Conservation (phyloP, 2,888 invertebrate genomes). For the Crepidodera aurea region DNA sequence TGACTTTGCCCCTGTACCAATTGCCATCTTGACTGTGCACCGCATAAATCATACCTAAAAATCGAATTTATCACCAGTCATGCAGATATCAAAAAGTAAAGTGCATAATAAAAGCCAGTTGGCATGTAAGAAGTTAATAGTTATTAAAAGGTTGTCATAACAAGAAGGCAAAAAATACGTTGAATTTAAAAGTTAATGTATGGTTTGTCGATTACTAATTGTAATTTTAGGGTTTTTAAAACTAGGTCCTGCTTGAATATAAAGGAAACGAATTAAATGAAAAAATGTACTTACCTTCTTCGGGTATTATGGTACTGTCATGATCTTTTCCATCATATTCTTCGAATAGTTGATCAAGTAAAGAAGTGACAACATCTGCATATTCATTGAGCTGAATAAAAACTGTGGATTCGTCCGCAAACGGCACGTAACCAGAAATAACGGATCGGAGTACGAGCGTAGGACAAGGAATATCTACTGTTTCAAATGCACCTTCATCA, state of each 20-base stretch:
- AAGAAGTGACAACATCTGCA: constrained; percentile 59
- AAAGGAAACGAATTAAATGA: too few relatives aligned
- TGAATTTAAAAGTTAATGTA: too few relatives aligned
- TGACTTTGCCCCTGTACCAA: constrained; percentile 75
- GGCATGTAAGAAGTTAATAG: too few relatives aligned
- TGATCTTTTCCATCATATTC: constrained; percentile 64
- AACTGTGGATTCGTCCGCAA: constrained; percentile 67
- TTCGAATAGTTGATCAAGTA: constrained; percentile 67
- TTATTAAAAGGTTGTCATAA: too few relatives aligned
- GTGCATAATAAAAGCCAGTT: too few relatives aligned
- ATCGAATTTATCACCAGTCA: too few relatives aligned
- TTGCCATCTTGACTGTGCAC: constrained; percentile 67
- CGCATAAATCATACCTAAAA: constrained; percentile 65
- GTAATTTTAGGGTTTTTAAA: too few relatives aligned
- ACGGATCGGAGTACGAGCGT: constrained; percentile 69
- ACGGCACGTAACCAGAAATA: constrained; percentile 69
- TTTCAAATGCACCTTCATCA: constrained; percentile 65
- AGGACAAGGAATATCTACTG: constrained; percentile 66
- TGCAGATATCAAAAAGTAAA: too few relatives aligned
- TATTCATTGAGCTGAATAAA: constrained; percentile 70
- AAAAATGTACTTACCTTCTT: constrained; percentile 57
- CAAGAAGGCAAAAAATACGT: too few relatives aligned
- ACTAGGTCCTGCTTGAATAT: too few relatives aligned
- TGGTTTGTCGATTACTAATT: too few relatives aligned
- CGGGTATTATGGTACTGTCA: constrained; percentile 58